Conservation (phyloP, 2,888 invertebrate genomes). For the Tetragonula carbonaria region DNA sequence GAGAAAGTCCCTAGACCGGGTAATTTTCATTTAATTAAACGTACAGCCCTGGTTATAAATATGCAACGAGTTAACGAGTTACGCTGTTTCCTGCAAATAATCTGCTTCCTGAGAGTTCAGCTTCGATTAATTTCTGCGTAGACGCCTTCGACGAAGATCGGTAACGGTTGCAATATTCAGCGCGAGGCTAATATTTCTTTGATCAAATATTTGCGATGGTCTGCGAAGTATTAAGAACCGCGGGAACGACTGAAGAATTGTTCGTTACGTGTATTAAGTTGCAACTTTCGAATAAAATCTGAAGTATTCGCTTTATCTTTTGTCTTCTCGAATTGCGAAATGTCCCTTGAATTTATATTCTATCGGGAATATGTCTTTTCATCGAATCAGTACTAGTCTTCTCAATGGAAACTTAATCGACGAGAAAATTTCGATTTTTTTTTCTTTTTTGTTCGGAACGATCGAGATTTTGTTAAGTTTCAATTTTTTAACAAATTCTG, state of each 20-base stretch:
- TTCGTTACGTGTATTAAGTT: too few species aligned
- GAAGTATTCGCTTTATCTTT: too few species aligned
- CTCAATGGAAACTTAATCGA: too few species aligned
- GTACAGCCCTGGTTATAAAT: neutral
- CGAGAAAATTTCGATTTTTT: too few species aligned
- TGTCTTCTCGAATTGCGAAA: too few species aligned
- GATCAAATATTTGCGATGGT: neutral
- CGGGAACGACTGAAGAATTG: neutral
- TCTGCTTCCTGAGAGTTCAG: neutral
- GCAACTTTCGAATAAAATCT: too few species aligned
- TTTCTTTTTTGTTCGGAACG: too few species aligned
- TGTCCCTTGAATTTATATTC: too few species aligned
- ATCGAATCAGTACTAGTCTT: too few species aligned
- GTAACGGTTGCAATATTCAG: neutral
- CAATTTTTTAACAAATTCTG: neutral
- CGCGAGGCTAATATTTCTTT: too few species aligned
- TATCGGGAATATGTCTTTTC: too few species aligned
- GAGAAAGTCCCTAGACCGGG: conserved; percentile 69
- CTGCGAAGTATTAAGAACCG: neutral
- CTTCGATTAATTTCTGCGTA: neutral
- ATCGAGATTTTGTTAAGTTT: too few species aligned
- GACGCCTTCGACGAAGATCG: neutral
- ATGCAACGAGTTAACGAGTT: conserved; percentile 5
- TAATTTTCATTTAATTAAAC: conserved; percentile 78
- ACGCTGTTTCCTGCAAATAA: neutral